These are phyloP conservation scores for Octonoba sinensis DNA, from an alignment of 2,888 invertebrate genomes.

Conservation along the genomic window DNA sequence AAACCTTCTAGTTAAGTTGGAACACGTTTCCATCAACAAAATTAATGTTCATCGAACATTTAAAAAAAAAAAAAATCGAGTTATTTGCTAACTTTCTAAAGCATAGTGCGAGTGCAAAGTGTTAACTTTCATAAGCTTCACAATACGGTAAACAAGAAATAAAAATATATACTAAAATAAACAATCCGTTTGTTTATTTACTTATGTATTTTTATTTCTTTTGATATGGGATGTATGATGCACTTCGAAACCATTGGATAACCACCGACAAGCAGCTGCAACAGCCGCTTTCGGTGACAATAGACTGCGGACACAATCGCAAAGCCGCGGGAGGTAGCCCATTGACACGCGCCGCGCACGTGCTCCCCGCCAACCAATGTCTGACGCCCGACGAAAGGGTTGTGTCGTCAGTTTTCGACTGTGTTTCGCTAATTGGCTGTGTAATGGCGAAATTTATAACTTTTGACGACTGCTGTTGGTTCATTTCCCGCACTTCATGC, in stretches of 20 bases:
- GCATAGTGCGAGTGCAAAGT: no score
- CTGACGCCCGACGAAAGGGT: not conserved
- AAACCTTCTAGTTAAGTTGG: no score
- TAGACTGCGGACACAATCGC: conserved; percentile 10
- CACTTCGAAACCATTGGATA: not conserved
- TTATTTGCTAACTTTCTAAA: no score
- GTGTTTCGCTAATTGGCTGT: no score
- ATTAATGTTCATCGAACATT: no score
- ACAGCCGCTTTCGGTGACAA: conserved; percentile 6
- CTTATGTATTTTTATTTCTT: not conserved
- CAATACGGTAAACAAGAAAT: no score
- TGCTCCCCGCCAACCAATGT: not conserved
- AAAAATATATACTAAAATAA: no score
- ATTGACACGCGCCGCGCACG: conserved; percentile 33
- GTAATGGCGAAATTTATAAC: not conserved
- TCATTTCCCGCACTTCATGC: not conserved
- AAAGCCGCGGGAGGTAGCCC: conserved; percentile 32
- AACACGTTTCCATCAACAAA: no score
- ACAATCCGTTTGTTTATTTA: not conserved
- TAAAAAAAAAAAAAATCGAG: no score
- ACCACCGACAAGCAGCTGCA: conserved; percentile 26
- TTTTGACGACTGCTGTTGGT: not conserved
- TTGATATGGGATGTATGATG: not conserved
- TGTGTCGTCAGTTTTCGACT: no score
- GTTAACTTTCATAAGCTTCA: no score